Base-by-base conservation (phyloP, 2,797 vertebrate genomes). In the Forpus xanthops region DNA sequence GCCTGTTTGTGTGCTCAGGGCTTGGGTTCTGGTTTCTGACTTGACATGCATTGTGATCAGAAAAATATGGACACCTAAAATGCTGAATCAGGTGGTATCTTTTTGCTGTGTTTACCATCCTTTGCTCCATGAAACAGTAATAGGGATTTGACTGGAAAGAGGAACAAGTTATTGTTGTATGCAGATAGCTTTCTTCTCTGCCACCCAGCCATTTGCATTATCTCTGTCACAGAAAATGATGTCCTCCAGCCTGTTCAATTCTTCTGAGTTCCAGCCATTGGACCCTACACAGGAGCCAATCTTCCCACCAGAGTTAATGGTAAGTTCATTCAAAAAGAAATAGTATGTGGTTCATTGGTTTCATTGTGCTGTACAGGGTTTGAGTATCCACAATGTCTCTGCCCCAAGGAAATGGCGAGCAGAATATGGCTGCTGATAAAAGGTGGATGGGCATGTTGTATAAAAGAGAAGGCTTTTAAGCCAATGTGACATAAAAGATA, bases 251-350 rank as follows among this genome's bases (percentile, higher is more conserved):
- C 96, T 99, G 8, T 99, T 98, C 91, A 96, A 98, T 35, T 72
- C 98, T 4, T 97, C 98, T 11, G 98, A 98, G 53, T 99, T 99
- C 83, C 96, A 88, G 23, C 99, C 99, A 10, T 58, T 99, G 93
- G 99, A 99, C 93, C 98, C 99, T 4, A 99, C 99, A 1, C 99
- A 99, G 95, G 99, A 99, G 67, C 98, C 99, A 27, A 99, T 99
- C 95, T 99, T 99, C 75, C 99, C 99, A 21, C 99, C 99, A 24
- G 99, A 99, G 62, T 97, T 99, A 88, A 96, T 98, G 98, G 99
- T 99, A 97, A 86, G 94, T 93, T 82, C 4, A 35, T 55, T 60
- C 8, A 86, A 35, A 62, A 58, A 82, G 28, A 41, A 72, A 25
- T 11, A 42, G 5, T 31, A 25, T 13, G 14, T 41, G 14, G n/a